Conservation (phyloP, 2,113 vertebrate species). For the Cephalopterus ornatus region DNA sequence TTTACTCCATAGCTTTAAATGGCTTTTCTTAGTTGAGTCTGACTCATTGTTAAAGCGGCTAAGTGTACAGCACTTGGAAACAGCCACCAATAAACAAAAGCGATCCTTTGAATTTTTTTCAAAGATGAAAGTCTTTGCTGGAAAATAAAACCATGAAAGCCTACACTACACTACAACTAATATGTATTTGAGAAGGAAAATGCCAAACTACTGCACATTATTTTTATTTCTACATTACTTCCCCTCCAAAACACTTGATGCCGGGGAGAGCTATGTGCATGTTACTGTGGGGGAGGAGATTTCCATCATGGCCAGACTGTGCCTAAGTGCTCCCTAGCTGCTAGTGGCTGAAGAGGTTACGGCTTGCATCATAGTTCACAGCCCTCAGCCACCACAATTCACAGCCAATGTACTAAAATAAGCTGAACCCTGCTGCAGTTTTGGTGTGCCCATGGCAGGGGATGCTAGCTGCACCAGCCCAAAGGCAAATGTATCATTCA, state of each 20-base stretch:
- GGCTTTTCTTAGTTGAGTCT: neutral
- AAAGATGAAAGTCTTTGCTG: neutral
- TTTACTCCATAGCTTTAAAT: constrained; percentile 1
- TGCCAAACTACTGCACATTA: neutral
- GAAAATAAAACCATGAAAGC: neutral
- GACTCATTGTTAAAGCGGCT: constrained; percentile 26
- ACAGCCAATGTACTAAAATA: neutral
- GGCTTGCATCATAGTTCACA: rapidly evolving
- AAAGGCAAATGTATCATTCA: neutral
- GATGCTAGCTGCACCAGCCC: neutral
- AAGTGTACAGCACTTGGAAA: neutral
- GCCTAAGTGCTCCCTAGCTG: neutral
- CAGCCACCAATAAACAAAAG: constrained; percentile 9
- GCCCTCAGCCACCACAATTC: neutral
- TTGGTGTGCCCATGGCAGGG: rapidly evolving
- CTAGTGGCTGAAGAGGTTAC: neutral
- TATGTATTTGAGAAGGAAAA: neutral
- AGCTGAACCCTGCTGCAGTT: neutral
- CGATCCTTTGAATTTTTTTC: neutral
- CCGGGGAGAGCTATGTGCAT: neutral
- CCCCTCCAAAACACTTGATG: neutral
- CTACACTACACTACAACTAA: neutral
- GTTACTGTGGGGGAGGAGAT: neutral
- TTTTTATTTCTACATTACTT: neutral
- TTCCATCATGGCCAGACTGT: neutral